These are phyloP conservation scores for Nothobranchius kuhntae DNA, from an alignment of 2,113 vertebrate species.

Conservation along the genomic window DNA sequence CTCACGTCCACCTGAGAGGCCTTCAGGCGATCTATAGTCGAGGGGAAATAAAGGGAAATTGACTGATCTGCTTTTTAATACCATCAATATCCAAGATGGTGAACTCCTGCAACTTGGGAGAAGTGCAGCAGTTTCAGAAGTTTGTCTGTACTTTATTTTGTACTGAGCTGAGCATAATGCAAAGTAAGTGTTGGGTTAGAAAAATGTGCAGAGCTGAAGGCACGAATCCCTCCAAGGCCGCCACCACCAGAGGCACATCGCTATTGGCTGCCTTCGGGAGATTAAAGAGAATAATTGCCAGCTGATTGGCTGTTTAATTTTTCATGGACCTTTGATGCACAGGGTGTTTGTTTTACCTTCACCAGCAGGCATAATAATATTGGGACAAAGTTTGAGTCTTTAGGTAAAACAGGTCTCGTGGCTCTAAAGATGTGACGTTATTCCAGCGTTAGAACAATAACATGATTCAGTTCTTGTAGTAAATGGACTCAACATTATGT, in stretches of 20 bases:
- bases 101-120: slow-evolving; percentile 38
- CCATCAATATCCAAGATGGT: slow-evolving; percentile 37
- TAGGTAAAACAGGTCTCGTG: slow-evolving; percentile 49
- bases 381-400: slow-evolving; percentile 67
- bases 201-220: slow-evolving; percentile 57
- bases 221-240: slow-evolving; percentile 67
- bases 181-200: slow-evolving; percentile 76
- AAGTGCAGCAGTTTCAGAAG: slow-evolving; percentile 65
- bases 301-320: slow-evolving; percentile 82
- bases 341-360: slow-evolving; percentile 74
- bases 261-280: slow-evolving; percentile 82
- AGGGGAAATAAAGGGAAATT: slow-evolving; percentile 27
- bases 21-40: slow-evolving; percentile 40
- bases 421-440: background rate
- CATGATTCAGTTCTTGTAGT: no score
- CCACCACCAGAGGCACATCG: slow-evolving; percentile 71
- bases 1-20: slow-evolving; percentile 39
- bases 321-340: slow-evolving; percentile 77
- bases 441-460: no score
- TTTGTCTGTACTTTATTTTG: slow-evolving; percentile 68
- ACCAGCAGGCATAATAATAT: slow-evolving; percentile 72
- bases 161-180: slow-evolving; percentile 73
- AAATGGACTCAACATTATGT: no score
- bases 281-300: slow-evolving; percentile 85
- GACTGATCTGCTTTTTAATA: slow-evolving; percentile 39